A percentile compares a stretch with the other conserved stretches of the same genome.
Evolutionary conservation across 2,888 invertebrate genomes (phyloP).

Genomic region (Drosophila prolongata): DNA sequence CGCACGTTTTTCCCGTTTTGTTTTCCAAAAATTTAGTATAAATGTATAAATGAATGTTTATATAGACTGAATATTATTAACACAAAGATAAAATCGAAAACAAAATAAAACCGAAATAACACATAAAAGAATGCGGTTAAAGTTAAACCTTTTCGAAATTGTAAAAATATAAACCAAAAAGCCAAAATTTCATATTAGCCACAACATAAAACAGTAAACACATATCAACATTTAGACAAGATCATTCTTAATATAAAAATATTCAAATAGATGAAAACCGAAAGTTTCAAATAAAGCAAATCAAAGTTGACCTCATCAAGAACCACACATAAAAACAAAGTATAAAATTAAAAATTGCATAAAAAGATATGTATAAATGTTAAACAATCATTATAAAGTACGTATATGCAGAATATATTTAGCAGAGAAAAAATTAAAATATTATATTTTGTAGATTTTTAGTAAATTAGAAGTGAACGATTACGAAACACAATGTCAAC

Average conservation of each 20-base stretch:
- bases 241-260: conserved; percentile 21
- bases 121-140: conserved; percentile 24
- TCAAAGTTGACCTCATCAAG: conserved; percentile 75
- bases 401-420: conserved; percentile 53
- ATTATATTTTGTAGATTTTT: conserved; percentile 79
- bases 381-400: conserved; percentile 63
- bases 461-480: conserved; percentile 64
- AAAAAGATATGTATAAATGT: conserved; percentile 46
- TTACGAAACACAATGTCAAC: conserved; percentile 43
- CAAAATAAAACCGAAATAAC: conserved; percentile 19
- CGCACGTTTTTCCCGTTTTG: conserved; percentile 35
- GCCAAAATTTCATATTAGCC: conserved; percentile 40
- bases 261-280: conserved; percentile 37
- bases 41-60: conserved; percentile 79
- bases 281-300: conserved; percentile 64
- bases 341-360: conserved; percentile 35
- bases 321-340: conserved; percentile 36
- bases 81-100: conserved; percentile 41
- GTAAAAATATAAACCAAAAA: conserved; percentile 38
- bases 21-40: conserved; percentile 63
- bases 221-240: conserved; percentile 64
- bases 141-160: conserved; percentile 30
- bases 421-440: conserved; percentile 54
- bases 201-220: conserved; percentile 62
- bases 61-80: conserved; percentile 79